phyloP scores from a whole-genome alignment of 2,888 invertebrate species.

The Cryptophagus acutangulus region DNA sequence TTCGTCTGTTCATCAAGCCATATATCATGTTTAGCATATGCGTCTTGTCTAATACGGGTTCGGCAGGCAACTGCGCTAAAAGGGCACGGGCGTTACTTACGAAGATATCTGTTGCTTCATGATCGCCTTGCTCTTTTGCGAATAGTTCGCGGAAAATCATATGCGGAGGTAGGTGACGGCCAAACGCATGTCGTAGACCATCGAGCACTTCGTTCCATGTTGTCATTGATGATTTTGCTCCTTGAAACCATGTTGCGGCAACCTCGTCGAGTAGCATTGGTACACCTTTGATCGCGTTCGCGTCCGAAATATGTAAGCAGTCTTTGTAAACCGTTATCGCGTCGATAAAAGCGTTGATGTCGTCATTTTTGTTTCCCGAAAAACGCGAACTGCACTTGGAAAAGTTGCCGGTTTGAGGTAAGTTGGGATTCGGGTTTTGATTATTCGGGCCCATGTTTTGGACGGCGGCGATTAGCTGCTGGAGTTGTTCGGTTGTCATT shows the following conservation, averaged over 20 bases:
- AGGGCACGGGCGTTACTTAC: constrained; percentile 12
- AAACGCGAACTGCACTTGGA: constrained; percentile 17
- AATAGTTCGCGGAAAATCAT: constrained; percentile 17
- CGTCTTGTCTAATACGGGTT: constrained; percentile 10
- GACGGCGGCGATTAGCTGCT: not conserved
- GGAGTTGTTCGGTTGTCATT: not conserved
- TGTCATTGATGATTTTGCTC: constrained; percentile 14
- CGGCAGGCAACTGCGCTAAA: constrained; percentile 5
- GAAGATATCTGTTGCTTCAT: constrained; percentile 12
- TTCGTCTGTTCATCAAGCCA: constrained; percentile 10
- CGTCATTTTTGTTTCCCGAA: constrained; percentile 10
- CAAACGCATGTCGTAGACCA: constrained; percentile 15
- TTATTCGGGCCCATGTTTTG: not conserved
- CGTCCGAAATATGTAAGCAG: constrained; percentile 19
- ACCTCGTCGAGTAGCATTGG: constrained; percentile 22
- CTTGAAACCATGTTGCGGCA: constrained; percentile 25
- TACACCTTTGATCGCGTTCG: constrained; percentile 22
- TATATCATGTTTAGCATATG: constrained; percentile 13
- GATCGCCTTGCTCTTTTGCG: constrained; percentile 10
- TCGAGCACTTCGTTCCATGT: constrained; percentile 18
- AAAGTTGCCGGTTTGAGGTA: constrained; percentile 7
- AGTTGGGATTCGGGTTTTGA: constrained; percentile 5
- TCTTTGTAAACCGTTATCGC: constrained; percentile 22
- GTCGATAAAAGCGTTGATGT: constrained; percentile 23
- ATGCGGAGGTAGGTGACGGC: constrained; percentile 14